phyloP scores from a whole-genome alignment of 2,113 vertebrate species.

The Lonchura striata region DNA sequence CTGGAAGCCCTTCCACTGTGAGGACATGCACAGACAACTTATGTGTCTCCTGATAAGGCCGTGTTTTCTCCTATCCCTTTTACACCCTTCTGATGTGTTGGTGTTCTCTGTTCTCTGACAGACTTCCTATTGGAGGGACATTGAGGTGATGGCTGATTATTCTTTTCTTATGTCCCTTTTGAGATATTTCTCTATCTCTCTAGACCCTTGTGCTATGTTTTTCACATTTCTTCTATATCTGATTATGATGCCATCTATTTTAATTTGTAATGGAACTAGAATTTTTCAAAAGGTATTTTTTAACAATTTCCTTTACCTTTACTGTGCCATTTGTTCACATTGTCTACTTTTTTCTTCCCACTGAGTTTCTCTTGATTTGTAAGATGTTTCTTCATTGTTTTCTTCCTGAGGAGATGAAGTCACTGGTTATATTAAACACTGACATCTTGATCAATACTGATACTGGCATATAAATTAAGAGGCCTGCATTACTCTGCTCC shows the following conservation, averaged over 20 bases:
- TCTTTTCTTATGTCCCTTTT: background rate
- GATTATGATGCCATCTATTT: background rate
- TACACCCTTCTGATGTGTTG: background rate
- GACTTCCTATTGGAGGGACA: accelerated
- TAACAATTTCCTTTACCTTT: background rate
- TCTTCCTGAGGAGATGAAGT: background rate
- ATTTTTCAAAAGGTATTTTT: background rate
- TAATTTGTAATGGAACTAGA: background rate
- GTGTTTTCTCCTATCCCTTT: background rate
- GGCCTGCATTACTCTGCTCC: background rate
- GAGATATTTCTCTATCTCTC: background rate
- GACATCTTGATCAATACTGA: background rate
- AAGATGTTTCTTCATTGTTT: background rate
- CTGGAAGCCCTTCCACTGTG: background rate
- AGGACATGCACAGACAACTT: background rate
- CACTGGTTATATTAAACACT: background rate
- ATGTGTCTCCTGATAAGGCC: background rate
- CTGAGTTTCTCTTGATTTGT: background rate
- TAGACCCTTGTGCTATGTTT: background rate
- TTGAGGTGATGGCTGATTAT: background rate
- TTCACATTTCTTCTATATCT: background rate
- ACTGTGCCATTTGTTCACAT: background rate
- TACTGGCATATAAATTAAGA: background rate
- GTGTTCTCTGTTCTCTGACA: background rate
- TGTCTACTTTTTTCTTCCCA: background rate